These are phyloP conservation scores for Psittacula cyanocephala DNA, from an alignment of 2,113 vertebrate genomes.

Conservation along the genomic window DNA sequence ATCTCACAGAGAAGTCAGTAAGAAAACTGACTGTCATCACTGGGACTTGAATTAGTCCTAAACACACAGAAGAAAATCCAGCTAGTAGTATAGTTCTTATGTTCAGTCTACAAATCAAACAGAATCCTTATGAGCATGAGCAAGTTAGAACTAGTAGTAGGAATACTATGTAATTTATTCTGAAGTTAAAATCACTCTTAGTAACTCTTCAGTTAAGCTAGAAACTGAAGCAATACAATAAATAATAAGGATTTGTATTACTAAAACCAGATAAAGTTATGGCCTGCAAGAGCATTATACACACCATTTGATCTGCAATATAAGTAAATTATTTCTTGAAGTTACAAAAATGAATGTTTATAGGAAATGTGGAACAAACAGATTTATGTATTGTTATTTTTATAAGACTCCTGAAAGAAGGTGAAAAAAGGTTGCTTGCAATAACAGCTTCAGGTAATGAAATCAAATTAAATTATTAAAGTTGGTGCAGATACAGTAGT, in stretches of 20 bases:
- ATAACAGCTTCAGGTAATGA: neutral
- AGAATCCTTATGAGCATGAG: neutral
- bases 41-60: neutral
- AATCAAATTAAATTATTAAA: neutral
- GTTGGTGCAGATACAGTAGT: neutral
- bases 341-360: neutral
- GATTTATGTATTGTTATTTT: neutral
- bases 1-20: neutral
- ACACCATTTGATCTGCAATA: neutral
- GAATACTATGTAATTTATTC: neutral
- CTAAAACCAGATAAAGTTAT: neutral
- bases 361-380: neutral
- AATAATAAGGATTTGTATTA: neutral
- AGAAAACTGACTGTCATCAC: neutral
- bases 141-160: neutral
- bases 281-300: neutral
- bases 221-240: neutral
- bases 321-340: neutral
- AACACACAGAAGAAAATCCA: neutral
- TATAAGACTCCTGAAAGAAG: neutral
- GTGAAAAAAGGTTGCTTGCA: neutral
- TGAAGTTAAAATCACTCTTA: neutral
- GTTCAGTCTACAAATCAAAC: neutral
- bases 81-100: neutral
- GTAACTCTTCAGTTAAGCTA: neutral